These are phyloP conservation scores for Gonocerus acuteangulatus DNA, from an alignment of 2,888 invertebrate species.

Conservation along the genomic window DNA sequence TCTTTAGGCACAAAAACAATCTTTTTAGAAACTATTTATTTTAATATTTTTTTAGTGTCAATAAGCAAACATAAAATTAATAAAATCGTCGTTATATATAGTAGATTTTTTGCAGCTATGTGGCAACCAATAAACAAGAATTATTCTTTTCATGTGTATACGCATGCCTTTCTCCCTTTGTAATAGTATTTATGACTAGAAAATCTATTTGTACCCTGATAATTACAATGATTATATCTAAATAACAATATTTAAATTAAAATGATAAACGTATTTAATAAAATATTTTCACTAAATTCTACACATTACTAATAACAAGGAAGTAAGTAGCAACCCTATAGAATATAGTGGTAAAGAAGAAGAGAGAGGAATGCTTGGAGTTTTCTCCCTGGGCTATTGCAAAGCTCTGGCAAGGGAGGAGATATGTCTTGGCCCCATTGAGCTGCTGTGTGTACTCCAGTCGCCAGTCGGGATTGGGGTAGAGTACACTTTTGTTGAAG, in stretches of 20 bases:
- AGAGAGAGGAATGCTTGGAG: background rate
- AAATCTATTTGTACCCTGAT: background rate
- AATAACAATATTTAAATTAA: too few species aligned
- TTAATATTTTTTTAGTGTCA: too few species aligned
- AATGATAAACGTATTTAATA: background rate
- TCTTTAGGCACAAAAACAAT: too few species aligned
- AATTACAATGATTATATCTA: background rate
- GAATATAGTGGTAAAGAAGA: too few species aligned
- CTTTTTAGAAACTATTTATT: too few species aligned
- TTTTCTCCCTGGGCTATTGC: background rate
- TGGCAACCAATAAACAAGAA: too few species aligned
- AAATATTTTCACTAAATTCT: background rate
- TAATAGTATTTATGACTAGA: background rate
- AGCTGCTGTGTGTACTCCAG: conserved; percentile 51
- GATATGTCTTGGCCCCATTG: conserved; percentile 26
- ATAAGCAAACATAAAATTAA: too few species aligned
- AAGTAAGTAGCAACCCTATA: too few species aligned
- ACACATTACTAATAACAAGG: background rate
- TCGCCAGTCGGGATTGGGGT: conserved; percentile 75
- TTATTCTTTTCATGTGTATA: too few species aligned
- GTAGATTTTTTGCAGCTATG: too few species aligned
- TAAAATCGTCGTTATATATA: too few species aligned
- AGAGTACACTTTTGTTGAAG: conserved; percentile 83
- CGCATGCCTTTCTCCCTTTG: too few species aligned
- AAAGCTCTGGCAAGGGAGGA: conserved; percentile 20